These are phyloP conservation scores for Protosalanx chinensis DNA, from an alignment of 2,797 vertebrate species.

Conservation along the genomic window DNA sequence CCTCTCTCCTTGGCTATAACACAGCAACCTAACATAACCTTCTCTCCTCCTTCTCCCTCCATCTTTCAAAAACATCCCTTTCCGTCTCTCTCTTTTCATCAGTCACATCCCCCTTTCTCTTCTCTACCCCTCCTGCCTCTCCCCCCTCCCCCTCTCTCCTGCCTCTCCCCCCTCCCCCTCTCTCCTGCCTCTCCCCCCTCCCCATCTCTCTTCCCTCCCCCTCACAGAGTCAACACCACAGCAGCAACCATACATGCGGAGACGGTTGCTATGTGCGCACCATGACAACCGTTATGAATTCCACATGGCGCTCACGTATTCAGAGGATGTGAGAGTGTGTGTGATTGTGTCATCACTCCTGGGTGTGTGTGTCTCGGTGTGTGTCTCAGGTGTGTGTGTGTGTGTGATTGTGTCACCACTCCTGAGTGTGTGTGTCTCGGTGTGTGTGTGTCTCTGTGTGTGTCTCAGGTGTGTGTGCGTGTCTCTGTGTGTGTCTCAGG, in stretches of 20 bases:
- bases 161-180: not conserved
- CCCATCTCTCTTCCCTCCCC: not conserved
- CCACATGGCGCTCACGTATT: constrained; percentile 74
- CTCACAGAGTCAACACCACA: constrained; percentile 60
- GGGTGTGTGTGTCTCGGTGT: constrained; percentile 3
- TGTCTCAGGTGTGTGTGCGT: not conserved
- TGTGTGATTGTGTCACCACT: not conserved
- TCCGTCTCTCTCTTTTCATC: not conserved
- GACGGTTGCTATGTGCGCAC: constrained; percentile 74
- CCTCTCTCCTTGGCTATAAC: constrained; percentile 23
- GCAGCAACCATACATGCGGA: constrained; percentile 68
- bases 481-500: not conserved
- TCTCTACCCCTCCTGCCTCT: not conserved
- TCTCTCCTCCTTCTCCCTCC: constrained; percentile 23
- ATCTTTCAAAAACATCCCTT: constrained; percentile 14
- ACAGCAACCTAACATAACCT: not conserved
- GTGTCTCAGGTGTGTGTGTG: not conserved
- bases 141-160: not conserved
- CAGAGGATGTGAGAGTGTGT: constrained; percentile 60
- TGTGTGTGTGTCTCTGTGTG: not conserved
- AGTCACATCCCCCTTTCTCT: constrained; percentile 22
- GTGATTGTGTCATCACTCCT: too few species aligned
- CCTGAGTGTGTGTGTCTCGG: not conserved
- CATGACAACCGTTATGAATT: constrained; percentile 77
- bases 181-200: not conserved